Evolutionary conservation across 2,888 invertebrate genomes (phyloP), one percentile per base, ranked within the genome.

Genomic region (Drosophila neutralis): DNA sequence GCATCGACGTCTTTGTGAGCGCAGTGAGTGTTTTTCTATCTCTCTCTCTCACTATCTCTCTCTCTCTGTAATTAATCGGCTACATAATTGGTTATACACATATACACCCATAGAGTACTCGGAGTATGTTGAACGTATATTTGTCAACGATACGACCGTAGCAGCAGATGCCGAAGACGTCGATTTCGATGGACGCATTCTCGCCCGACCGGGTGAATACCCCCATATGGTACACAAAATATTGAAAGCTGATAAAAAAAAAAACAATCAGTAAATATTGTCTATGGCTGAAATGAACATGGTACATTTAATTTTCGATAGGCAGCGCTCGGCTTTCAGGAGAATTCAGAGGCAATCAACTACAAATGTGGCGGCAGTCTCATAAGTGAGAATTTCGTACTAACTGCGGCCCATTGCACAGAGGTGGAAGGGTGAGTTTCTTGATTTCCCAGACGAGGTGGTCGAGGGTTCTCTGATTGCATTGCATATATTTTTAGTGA

Each of bases 321-420:
- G 91, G 87, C 91, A 29, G 91, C 92, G 4, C 48, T 91, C 7
- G 91, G 91, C 24, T 90, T 90, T 56, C 69, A 66, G 27, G 64
- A 69, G 0, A 73, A 60, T 27, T 35, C 52, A 5, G 65, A 64
- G 8, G 35, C 63, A 63, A 83, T 91, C 15, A 89, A 90, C 24
- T 93, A 92, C 76, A 92, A 92, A 73, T 93, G 93, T 57, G 93
- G 93, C 11, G 93, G 93, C 21, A 91, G 92, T 69, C 73, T 93
- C 57, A 91, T 93, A 54, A 92, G 92, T 64, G 88, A 91, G 38
- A 83, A 76, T 31, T 93, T 87, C 68, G 89, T 92, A 0, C 35
- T 93, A 13, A 92, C 92, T 6, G 92, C 92, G 36, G 93, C 93
- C 4, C 93, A 93, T 78, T 93, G 93, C 69, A 89, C 92, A 1